Base-by-base conservation (phyloP, 2,113 vertebrate species). In the Ammodramus savannarum region DNA sequence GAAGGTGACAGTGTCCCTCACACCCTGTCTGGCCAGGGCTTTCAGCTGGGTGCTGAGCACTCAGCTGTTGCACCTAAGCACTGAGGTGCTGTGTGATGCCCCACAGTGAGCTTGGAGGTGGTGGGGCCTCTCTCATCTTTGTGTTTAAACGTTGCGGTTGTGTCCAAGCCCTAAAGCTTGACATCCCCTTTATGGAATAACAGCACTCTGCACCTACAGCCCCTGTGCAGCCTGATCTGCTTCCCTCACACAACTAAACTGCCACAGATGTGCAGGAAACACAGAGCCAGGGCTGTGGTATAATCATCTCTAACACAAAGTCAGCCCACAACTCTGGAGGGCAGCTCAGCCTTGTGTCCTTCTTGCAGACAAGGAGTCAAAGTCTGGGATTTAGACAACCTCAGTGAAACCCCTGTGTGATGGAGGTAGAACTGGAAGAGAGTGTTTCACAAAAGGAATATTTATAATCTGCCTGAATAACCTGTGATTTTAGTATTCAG, bases 341-440 rank as follows among this genome's bases (percentile, higher is more conserved):
- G 12, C 32, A 78, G 1, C 88, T 26, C 55, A 38, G 34, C 26
- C 48, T 76, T 62, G 13, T 16, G 36, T n/a, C 66, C 58, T 52
- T 59, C 58, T 36, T 19, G 6, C 18, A 81, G 44, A 46, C 21
- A 21, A 62, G 38, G 23, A 69, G 41, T 26, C 32, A 20, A 94
- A 76, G 32, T 16, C 59, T 69, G 46, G 31, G 55, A 31, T 81
- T 87, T 32, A n/a, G 69, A 15, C 9, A 82, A 43, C 39, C 73
- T 85, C 0, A 0, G 19, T 3, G 15, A 68, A 93, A 77, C 27
- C 44, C 12, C 0, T 16, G 13, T 6, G 1, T 21, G 55, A 18
- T 20, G n/a, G 22, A 25, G n/a, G 13, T 1, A 25, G 72, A 58
- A 9, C 19, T 36, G 44, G 13, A 65, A 25, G 16, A 43, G 78